Percentiles rank a stretch among this genome's conserved stretches.
Evolutionary conservation across 2,888 invertebrate species (phyloP).

Genomic region (Girardia tigrina): DNA sequence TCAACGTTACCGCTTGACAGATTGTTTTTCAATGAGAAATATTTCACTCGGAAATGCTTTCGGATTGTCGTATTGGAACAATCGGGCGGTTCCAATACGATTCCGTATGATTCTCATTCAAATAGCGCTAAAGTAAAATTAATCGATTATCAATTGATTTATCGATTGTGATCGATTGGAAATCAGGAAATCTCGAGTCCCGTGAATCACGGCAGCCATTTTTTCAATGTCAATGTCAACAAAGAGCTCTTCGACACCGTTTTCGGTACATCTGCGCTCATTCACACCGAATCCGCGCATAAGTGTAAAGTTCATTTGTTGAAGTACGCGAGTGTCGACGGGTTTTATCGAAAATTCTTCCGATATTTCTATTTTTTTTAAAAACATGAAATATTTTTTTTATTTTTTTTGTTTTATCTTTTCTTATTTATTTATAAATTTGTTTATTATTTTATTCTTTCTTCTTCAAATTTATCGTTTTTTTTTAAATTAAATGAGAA

Average conservation of each 20-base stretch:
- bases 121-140: neutral
- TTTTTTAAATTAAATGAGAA: too few relatives aligned
- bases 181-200: neutral
- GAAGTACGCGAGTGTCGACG: too few relatives aligned
- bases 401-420: too few relatives aligned
- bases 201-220: neutral
- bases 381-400: too few relatives aligned
- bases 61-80: slow-evolving; percentile 10
- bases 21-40: neutral
- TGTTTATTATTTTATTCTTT: too few relatives aligned
- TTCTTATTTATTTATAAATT: too few relatives aligned
- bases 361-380: too few relatives aligned
- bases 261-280: neutral
- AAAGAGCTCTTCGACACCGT: slow-evolving; percentile 2
- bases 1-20: neutral
- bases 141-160: neutral
- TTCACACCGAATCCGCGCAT: neutral
- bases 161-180: neutral
- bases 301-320: slow-evolving; percentile 17
- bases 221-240: slow-evolving; percentile 18
- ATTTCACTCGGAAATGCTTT: neutral
- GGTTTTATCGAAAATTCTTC: too few relatives aligned
- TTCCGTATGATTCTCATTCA: neutral
- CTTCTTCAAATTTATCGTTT: too few relatives aligned
- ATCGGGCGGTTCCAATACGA: neutral